Evolutionary conservation across 23 tunicate species (phyloP).

Genomic region (Halocynthia aurantium): DNA sequence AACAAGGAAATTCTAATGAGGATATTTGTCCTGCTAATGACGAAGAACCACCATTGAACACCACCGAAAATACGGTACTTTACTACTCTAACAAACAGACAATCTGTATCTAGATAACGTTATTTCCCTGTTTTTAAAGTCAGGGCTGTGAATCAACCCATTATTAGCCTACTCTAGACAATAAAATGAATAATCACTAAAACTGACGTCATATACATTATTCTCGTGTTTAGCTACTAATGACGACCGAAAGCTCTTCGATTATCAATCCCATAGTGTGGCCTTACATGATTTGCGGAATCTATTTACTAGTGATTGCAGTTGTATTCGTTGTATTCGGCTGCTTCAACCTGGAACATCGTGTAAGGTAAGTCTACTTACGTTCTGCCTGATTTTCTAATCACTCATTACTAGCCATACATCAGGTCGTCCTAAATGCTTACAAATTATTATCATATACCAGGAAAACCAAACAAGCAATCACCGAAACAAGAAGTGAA

Average conservation of each 20-base stretch:
- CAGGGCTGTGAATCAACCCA: too few relatives aligned
- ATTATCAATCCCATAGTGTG: slow-evolving; percentile 58
- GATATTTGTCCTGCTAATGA: slow-evolving; percentile 46
- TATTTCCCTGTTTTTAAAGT: too few relatives aligned
- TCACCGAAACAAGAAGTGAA: slow-evolving; percentile 62
- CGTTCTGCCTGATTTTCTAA: background rate
- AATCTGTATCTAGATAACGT: too few relatives aligned
- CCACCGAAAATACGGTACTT: too few relatives aligned
- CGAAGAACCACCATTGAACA: background rate
- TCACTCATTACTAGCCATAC: background rate
- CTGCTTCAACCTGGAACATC: slow-evolving; percentile 25
- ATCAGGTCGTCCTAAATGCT: background rate
- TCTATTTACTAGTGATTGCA: slow-evolving; percentile 31
- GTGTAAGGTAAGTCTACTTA: slow-evolving; percentile 19
- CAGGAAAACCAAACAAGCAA: slow-evolving; percentile 15
- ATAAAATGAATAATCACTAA: too few relatives aligned
- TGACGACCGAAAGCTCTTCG: too few relatives aligned
- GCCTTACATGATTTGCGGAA: slow-evolving; percentile 88
- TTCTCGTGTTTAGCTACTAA: too few relatives aligned
- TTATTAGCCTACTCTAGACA: too few relatives aligned
- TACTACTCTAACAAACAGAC: too few relatives aligned
- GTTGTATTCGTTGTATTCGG: slow-evolving; percentile 42
- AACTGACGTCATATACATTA: too few relatives aligned
- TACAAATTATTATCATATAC: background rate
- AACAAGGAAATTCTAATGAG: slow-evolving; percentile 26